Evolutionary conservation across 1,140 invertebrate species (phyloP), one percentile per base, ranked within the genome.

Genomic region (Megalonaias nervosa): DNA sequence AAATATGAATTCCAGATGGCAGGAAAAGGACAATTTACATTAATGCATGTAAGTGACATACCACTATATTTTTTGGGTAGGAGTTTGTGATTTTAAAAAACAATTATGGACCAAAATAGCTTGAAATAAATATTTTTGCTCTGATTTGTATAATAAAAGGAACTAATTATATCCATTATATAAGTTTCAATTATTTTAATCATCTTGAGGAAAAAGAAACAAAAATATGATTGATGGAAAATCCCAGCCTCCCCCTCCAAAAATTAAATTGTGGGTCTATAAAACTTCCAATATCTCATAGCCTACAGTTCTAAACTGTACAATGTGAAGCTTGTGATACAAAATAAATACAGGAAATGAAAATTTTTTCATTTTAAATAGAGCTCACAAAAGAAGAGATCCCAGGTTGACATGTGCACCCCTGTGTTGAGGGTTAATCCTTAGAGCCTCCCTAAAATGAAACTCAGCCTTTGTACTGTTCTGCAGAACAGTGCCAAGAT

Each of bases 351-450:
- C 5, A 9, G 16, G 38, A 4, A 67, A 16, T 15, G 31, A 21
- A 31, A 17, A 69, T 56, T 6, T 38, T 11, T 17, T 15, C 21
- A 70, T 64, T 23, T 56, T 65, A 59, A 13, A 21, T 55, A 57
- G 57, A 76, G 90, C 92, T 92, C 90, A 96, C 95, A 95, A 94
- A 89, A 96, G 95, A 57, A 96, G 90, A 87, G 95, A 95, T 16
- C 95, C 96, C 38, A 97, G 92, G 90, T 97, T 97, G 87, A 95
- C 96, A 87, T 96, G 94, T 65, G 96, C 96, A 84, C 95, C 95
- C 21, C 95, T 94, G 85, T 97, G 96, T 73, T 94, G 92, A 1
- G 94, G 93, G 79, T 95, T 94, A 77, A 95, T 94, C 56, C 92
- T 91, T 64, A 97, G 94, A 2, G 96, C 95, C 55, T 93, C 92